Evolutionary conservation across 2,888 invertebrate genomes (phyloP), one percentile per base, ranked within the genome.

Genomic region (Chaitophorus viminalis): DNA sequence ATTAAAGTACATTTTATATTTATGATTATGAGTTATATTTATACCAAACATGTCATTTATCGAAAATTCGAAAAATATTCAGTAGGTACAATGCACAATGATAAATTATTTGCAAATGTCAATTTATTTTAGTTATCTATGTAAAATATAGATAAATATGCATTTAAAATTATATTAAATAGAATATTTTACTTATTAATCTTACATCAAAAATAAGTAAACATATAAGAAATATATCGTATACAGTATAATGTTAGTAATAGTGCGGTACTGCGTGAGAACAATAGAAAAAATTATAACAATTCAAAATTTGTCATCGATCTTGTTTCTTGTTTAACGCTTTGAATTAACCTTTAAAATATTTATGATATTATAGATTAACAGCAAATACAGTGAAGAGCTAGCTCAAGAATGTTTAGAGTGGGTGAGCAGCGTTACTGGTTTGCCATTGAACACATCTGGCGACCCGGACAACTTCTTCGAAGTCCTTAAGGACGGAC

Each of bases 381-480:
- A 98, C 92, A 97, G 97, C 92, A 99, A 99, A 93, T 99, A 99
- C 93, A 99, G 97, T 92, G 96, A 97, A 91, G 97, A 97, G 91
- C 93, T 98, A 89, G 99, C 99, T 4, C 95, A 95, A 90, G 98
- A 99, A 93, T 95, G 96, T 90, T 92, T 99, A 91, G 95, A 96
- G 92, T 99, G 99, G 99, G 95, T 99, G 91, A 95, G 95, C 91
- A 92, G 94, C 87, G 94, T 98, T 90, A 96, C 96, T 25, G 95
- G 94, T n/a, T 97, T 97, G 90, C 94, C 96, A 75, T 94, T 96
- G 90, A 95, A 95, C 91, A 95, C 95, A 14, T 95, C 95, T 84
- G 98, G 99, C 0, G 96, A 97, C 90, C 96, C 96, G 94, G 97
- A 98, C 91, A 97, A 97, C 92, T 97, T 99, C 92, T 97, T 95